phyloP scores from a whole-genome alignment of 2,888 invertebrate species.

The Crepidodera aurea region DNA sequence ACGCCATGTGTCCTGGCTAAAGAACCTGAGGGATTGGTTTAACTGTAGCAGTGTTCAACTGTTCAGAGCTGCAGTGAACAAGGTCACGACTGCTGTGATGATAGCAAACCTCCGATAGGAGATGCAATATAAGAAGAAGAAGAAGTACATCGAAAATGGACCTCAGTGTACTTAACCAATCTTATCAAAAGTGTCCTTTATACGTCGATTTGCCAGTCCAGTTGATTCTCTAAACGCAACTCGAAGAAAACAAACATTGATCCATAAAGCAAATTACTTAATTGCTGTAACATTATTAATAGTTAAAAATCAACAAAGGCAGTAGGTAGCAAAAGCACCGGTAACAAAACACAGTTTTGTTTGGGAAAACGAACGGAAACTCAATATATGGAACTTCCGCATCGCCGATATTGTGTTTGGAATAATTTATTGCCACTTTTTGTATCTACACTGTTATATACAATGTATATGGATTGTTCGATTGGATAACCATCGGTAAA shows the following conservation, averaged over 20 bases:
- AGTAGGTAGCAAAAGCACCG: neutral
- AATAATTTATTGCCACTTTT: conserved; percentile 32
- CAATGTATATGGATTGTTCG: neutral
- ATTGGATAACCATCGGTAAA: conserved; percentile 2
- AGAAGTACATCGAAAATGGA: too few species aligned
- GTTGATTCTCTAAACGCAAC: too few species aligned
- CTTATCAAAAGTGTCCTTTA: too few species aligned
- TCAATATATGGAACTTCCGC: conserved; percentile 34
- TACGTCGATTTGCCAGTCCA: too few species aligned
- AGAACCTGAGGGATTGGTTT: too few species aligned
- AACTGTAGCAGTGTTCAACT: too few species aligned
- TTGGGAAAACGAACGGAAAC: conserved; percentile 30
- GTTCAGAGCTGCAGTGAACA: too few species aligned
- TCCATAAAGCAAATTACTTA: neutral
- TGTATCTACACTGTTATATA: conserved; percentile 4
- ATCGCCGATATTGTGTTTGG: conserved; percentile 29
- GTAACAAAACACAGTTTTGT: conserved; percentile 21
- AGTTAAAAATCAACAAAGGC: conserved; percentile 12
- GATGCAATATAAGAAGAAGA: too few species aligned
- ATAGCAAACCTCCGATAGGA: too few species aligned
- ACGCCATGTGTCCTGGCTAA: too few species aligned
- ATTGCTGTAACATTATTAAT: conserved; percentile 6
- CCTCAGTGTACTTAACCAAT: too few species aligned
- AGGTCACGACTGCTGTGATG: too few species aligned
- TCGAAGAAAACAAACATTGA: neutral